Evolutionary conservation across 2,888 invertebrate species (phyloP), one percentile per base, ranked within the genome.

Genomic region (Apoderus coryli): DNA sequence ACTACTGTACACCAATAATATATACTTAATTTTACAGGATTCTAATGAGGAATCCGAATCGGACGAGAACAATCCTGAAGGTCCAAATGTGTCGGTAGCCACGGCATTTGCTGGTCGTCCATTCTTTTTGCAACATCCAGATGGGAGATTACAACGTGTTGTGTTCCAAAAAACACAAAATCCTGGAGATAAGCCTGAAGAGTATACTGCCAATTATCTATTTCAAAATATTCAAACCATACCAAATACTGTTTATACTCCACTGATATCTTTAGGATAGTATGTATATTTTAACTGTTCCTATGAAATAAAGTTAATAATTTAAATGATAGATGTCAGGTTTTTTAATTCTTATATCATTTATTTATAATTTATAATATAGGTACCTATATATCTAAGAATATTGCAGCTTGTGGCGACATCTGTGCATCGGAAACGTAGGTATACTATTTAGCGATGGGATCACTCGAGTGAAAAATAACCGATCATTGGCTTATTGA

Each of bases 91-190:
- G 11, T 35, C 45, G 14, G 44, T 46, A 4, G 34, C 42, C 2
- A 39, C 38, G 9, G 33, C 30, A 4, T 41, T 35, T 11, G 28
- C 25, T 7, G 39, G 33, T 2, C 38, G 38, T 24, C 37, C 37
- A 14, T 44, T 42, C 26, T 46, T 41, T 32, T 25, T 45, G 10
- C 35, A 44, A 14, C 45, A 46, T 22, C 45, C 46, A 5, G 46
- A 46, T 32, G 46, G 46, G 6, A 34, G 43, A 10, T 33, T 45
- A 16, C 46, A 46, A 32, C 40, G 34, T 23, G 41, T 46, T 5
- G 25, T 42, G 12, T 33, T 41, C 13, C 35, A 44, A 16, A 45
- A 38, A 33, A 38, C 29, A 4, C 32, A 34, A 10, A 36, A 40
- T 22, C 24, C 31, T 10, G 38, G 36, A 14, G 37, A 42, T 27